Conservation (phyloP, 1,140 invertebrate species). For the Papilio polytes region DNA sequence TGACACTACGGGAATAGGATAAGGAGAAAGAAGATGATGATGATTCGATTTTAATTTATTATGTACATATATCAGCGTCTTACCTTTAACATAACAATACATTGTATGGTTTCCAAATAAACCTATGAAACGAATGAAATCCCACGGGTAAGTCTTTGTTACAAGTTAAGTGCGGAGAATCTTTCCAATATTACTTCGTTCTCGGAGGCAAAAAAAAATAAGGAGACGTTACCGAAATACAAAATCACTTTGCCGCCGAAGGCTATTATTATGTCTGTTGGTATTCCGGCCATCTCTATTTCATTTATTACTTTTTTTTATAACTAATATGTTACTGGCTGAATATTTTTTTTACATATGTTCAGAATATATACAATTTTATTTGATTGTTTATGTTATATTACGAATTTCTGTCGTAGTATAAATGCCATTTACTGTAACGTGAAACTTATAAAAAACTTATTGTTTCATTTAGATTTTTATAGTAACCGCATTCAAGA, state of each 20-base stretch:
- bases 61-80: not conserved
- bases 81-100: not conserved
- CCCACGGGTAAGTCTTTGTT: slow-evolving; percentile 3
- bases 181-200: slow-evolving; percentile 23
- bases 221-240: slow-evolving; percentile 20
- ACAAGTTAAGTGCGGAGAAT: slow-evolving; percentile 18
- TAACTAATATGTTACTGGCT: not conserved
- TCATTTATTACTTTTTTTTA: not conserved
- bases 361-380: too few species aligned
- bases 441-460: not conserved
- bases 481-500: slow-evolving; percentile 6
- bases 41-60: too few species aligned
- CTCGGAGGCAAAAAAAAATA: not conserved
- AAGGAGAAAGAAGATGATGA: too few species aligned
- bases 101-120: not conserved
- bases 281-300: slow-evolving; percentile 17
- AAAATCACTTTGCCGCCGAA: not conserved
- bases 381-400: not conserved
- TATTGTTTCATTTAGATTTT: slow-evolving; percentile 17
- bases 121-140: not conserved
- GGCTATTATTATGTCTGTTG: not conserved
- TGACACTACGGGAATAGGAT: too few species aligned
- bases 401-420: not conserved
- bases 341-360: not conserved
- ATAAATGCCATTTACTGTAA: not conserved